Conservation (phyloP, 2,888 invertebrate species). For the Trileptium ribeirensis region DNA sequence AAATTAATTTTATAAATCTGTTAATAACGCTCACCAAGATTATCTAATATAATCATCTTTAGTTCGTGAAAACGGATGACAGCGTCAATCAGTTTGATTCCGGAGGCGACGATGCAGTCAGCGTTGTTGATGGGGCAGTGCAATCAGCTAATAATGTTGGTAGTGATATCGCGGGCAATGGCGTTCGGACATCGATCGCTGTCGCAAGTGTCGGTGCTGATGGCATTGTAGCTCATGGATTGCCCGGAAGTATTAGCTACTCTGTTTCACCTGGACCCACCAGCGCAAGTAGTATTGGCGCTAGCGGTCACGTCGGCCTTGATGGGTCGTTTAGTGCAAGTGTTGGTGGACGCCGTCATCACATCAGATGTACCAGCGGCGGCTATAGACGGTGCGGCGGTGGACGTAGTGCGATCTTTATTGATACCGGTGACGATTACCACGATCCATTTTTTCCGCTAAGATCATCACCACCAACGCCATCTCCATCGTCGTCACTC, state of each 20-base stretch:
- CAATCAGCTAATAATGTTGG: not conserved
- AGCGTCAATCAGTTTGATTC: conserved; percentile 10
- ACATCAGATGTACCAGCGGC: too few relatives aligned
- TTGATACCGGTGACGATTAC: conserved; percentile 33
- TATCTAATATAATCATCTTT: too few relatives aligned
- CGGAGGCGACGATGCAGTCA: not conserved
- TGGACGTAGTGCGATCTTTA: too few relatives aligned
- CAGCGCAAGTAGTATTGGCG: too few relatives aligned
- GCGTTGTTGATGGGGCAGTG: not conserved
- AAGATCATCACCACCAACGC: too few relatives aligned
- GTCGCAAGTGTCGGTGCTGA: not conserved
- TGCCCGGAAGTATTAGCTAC: conserved; percentile 28
- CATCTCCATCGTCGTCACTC: conserved; percentile 40
- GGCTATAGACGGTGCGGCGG: too few relatives aligned
- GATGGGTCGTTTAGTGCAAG: not conserved
- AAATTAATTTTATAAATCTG: too few relatives aligned
- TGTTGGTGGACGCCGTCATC: not conserved
- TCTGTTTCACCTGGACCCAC: too few relatives aligned
- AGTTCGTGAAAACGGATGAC: conserved; percentile 8
- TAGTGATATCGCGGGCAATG: not conserved
- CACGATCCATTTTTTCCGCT: conserved; percentile 43
- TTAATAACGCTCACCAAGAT: too few relatives aligned
- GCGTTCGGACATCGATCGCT: not conserved
- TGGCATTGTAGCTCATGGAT: too few relatives aligned
- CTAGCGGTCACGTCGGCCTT: too few relatives aligned